A percentile compares a stretch with the other conserved stretches of the same genome.
Conservation (phyloP, 1,140 invertebrate genomes). For the Lutraria rhynchaena region DNA sequence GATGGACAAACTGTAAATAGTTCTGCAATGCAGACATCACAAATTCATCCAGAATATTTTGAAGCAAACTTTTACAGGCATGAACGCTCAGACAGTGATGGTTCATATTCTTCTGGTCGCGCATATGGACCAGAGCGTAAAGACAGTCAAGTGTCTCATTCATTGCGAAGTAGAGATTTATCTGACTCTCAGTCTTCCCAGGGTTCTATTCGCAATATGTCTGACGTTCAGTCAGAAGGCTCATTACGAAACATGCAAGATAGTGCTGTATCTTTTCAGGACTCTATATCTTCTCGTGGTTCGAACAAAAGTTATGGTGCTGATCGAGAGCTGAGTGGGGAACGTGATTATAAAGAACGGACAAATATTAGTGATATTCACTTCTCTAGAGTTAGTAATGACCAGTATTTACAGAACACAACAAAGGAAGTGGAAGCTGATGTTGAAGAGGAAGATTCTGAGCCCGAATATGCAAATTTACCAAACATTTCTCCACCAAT, state of each 20-base stretch:
- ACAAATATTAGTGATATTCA: constrained; percentile 57
- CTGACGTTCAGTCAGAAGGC: constrained; percentile 79
- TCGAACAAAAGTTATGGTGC: constrained; percentile 67
- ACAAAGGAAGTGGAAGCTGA: constrained; percentile 17
- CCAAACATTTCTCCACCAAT: constrained; percentile 58
- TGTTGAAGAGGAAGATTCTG: constrained; percentile 64
- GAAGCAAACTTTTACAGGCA: constrained; percentile 71
- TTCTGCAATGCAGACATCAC: constrained; percentile 68
- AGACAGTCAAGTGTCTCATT: constrained; percentile 70
- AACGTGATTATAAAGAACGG: constrained; percentile 64
- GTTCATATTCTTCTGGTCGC: constrained; percentile 76
- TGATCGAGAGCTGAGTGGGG: no score
- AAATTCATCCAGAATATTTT: constrained; percentile 69
- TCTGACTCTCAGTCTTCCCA: constrained; percentile 83
- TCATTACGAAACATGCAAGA: constrained; percentile 78
- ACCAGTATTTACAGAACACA: constrained; percentile 39
- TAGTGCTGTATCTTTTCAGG: constrained; percentile 72
- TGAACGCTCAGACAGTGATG: constrained; percentile 80
- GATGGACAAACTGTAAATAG: constrained; percentile 16
- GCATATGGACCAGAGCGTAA: constrained; percentile 64
- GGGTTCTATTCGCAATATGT: constrained; percentile 80
- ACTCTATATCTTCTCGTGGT: constrained; percentile 74
- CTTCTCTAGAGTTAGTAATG: constrained; percentile 35
- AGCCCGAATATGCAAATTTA: constrained; percentile 80
- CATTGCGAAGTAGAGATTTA: constrained; percentile 81